Base-by-base conservation (phyloP, 2,888 invertebrate genomes). In the Drosophila mayaguana region DNA sequence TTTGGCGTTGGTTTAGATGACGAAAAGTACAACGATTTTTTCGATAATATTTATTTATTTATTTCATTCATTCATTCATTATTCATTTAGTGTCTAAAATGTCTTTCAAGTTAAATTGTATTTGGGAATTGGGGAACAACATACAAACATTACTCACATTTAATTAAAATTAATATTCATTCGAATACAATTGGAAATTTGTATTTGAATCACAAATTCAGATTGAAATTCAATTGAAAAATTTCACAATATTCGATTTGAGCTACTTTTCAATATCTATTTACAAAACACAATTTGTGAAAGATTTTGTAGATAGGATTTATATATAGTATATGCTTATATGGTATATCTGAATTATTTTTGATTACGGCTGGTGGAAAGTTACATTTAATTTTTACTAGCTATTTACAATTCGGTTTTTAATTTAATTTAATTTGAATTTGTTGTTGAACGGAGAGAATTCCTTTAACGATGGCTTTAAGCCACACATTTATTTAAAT, bases 141-240 rank as follows among this genome's bases (percentile, higher is more conserved):
- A 83, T 90, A 88, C 72, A 80, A 81, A 90, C 89, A 84, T 83
- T 83, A 89, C 75, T 89, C 87, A 89, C 89, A 83, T 87, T 78
- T 50, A 89, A 75, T 77, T 78, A 66, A 62, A 66, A 66, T 84
- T 66, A 55, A 78, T 59, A 25, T 69, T 83, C 51, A 68, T 70
- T 78, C 65, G 63, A 71, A 67, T 79, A 69, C 55, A 50, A 63
- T 78, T 70, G 62, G 72, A 87, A 88, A 86, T 80, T 83, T 76
- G 80, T 76, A 80, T 79, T 90, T 82, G 80, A 85, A 82, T 78
- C 81, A 63, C 63, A 64, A 70, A 38, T 25, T 36, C 67, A 56
- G 79, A 82, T 81, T 78, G 25, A 5, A 28, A 48, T 48, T 11
- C 85, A 88, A 78, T 72, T 71, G 56, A 53, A 69, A 57, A 77